These are phyloP conservation scores for Brachionichthys hirsutus DNA, from an alignment of 2,113 vertebrate genomes.

Conservation along the genomic window DNA sequence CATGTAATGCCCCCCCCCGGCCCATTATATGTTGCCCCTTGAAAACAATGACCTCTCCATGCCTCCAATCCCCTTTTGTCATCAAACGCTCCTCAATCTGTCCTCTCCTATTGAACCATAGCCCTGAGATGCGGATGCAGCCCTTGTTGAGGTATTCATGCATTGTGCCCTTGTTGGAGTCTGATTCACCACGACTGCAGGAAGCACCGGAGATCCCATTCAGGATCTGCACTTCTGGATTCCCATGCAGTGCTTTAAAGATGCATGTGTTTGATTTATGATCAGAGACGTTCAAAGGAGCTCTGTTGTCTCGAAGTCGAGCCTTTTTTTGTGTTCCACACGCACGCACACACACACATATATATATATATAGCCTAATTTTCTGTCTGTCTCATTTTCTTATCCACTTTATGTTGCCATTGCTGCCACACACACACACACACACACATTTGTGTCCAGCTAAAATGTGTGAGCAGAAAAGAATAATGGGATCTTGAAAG, in stretches of 20 bases:
- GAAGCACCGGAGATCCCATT: constrained; percentile 30
- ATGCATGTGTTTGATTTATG: constrained; percentile 71
- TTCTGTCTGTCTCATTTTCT: constrained; percentile 50
- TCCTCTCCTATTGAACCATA: constrained; percentile 56
- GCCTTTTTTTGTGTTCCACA: too few relatives aligned
- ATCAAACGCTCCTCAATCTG: constrained; percentile 62
- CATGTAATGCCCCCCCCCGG: constrained; percentile 32
- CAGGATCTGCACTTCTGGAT: constrained; percentile 35
- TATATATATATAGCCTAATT: constrained; percentile 63
- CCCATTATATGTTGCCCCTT: constrained; percentile 46
- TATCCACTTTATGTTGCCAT: constrained; percentile 48
- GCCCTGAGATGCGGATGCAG: constrained; percentile 45
- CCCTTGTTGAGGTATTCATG: constrained; percentile 29
- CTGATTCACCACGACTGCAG: constrained; percentile 45
- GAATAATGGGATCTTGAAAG: constrained; percentile 31
- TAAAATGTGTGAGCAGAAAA: constrained; percentile 33
- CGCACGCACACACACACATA: too few relatives aligned
- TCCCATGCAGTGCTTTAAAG: constrained; percentile 53
- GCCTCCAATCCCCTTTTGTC: constrained; percentile 19
- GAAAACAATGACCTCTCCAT: constrained; percentile 56
- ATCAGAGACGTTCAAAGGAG: constrained; percentile 56
- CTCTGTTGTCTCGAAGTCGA: constrained; percentile 57
- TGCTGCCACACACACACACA: constrained; percentile 31
- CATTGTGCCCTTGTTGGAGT: constrained; percentile 31
- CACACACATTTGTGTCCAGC: constrained; percentile 27